Evolutionary conservation across 2,797 vertebrate species (phyloP), one percentile per base, ranked within the genome.

Genomic region (Micromesistius poutassou): DNA sequence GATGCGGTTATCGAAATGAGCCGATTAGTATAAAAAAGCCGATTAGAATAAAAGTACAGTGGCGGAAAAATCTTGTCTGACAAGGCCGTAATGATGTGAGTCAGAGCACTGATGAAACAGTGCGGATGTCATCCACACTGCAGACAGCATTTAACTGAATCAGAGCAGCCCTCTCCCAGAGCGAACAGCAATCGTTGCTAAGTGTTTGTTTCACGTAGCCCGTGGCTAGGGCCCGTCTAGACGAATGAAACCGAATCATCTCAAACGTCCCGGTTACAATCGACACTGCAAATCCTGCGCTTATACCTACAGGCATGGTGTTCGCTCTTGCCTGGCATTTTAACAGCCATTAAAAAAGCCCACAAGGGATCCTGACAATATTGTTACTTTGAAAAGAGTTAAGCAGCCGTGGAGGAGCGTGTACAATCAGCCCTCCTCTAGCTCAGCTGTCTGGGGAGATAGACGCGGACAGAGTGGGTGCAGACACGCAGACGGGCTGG

Each of bases 11-110:
- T 86, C 50, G 76, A 62, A 50, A 74, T 80, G n/a, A n/a, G n/a
- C n/a, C 79, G 83, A 80, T 83, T 82, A 86, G 1, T 10, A 82
- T 84, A 89, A 85, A 88, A 86, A n/a, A n/a, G n/a, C n/a, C 79
- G 83, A 80, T 83, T 82, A 86, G 1, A 28, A 82, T 84, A 89
- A 85, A 88, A 86, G 88, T 84, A 84, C 78, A 36, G 73, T 74
- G 74, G 84, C 1, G 42, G 82, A 88, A 91, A 92, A 86, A 73
- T 81, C 78, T 81, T 50, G 46, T 78, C 76, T 90, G 92, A 91
- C 93, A 91, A 86, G 77, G 84, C 87, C 84, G 91, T 90, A 90
- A 91, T 83, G 86, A 82, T 85, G 80, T 83, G 79, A 90, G 87
- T 82, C 74, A 30, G 73, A 84, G 77, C 70, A 78, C 78, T 88